A percentile compares a stretch with the other conserved stretches of the same genome.
These are phyloP conservation scores for Hyppa rectilinea DNA, from an alignment of 2,888 invertebrate genomes.

Conservation along the genomic window DNA sequence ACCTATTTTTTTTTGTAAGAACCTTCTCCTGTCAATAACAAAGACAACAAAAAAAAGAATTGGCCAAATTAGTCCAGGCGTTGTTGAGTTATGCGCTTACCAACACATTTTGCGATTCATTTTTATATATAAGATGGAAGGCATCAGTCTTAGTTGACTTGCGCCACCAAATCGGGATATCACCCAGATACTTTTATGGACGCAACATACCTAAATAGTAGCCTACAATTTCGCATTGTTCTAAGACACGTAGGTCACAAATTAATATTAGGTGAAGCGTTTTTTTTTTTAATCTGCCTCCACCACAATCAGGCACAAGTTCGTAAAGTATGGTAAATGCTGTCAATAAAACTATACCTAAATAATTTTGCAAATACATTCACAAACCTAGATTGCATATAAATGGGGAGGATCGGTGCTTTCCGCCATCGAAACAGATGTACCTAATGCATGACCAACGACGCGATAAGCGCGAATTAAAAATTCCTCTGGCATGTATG, in stretches of 20 bases:
- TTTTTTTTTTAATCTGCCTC: neutral
- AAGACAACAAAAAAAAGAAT: too few species aligned
- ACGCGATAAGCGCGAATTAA: slow-evolving; percentile 44
- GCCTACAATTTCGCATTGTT: slow-evolving; percentile 21
- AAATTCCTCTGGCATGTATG: slow-evolving; percentile 19
- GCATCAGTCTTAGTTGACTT: slow-evolving; percentile 7
- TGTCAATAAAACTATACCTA: neutral
- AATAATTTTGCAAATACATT: slow-evolving; percentile 1
- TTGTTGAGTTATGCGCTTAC: too few species aligned
- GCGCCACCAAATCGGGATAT: neutral
- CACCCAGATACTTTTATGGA: neutral
- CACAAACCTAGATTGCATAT: neutral
- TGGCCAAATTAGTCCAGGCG: too few species aligned
- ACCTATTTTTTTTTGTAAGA: too few species aligned
- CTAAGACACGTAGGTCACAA: neutral
- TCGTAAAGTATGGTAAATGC: slow-evolving; percentile 6
- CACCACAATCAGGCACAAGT: neutral
- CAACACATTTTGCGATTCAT: too few species aligned
- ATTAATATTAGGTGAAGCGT: neutral
- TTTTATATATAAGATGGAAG: too few species aligned
- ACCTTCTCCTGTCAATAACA: too few species aligned
- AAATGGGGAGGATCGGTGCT: neutral
- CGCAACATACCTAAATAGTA: neutral
- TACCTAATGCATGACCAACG: slow-evolving; percentile 33
- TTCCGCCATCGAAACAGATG: slow-evolving; percentile 39